A percentile compares a stretch with the other conserved stretches of the same genome.
Evolutionary conservation across 1,140 invertebrate genomes (phyloP).

Genomic region (Lepidurus packardi): DNA sequence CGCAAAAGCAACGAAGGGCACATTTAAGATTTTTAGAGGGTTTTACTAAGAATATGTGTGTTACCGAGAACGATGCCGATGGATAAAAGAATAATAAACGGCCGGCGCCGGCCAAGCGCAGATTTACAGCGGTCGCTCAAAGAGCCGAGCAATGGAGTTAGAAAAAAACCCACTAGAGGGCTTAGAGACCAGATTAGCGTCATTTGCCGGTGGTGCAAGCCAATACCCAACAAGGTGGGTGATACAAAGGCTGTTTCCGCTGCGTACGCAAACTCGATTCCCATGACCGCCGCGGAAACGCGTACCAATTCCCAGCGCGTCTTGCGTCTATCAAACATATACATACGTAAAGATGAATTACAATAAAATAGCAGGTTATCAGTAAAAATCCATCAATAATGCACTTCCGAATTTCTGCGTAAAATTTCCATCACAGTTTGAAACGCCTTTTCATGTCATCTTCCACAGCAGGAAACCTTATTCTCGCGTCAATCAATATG

Average conservation of each 20-base stretch:
- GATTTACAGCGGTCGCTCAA: conserved; percentile 81
- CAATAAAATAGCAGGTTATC: background rate
- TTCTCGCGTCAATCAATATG: conserved; percentile 10
- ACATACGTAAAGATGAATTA: conserved; percentile 35
- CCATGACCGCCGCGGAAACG: conserved; percentile 89
- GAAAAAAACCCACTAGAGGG: conserved; percentile 84
- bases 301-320: conserved; percentile 72
- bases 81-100: conserved; percentile 84
- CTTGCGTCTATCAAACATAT: conserved; percentile 60
- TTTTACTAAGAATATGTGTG: conserved; percentile 29
- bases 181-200: conserved; percentile 92
- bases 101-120: conserved; percentile 72
- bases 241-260: conserved; percentile 96
- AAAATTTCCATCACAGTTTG: background rate
- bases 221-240: conserved; percentile 86
- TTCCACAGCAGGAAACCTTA: background rate
- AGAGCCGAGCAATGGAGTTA: conserved; percentile 85
- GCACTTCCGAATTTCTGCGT: background rate
- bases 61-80: conserved; percentile 81
- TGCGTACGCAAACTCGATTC: conserved; percentile 94
- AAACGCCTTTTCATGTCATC: background rate
- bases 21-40: background rate
- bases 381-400: conserved; percentile 15
- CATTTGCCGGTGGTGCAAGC: conserved; percentile 84
- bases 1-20: background rate